A percentile compares a stretch with the other conserved stretches of the same genome.
Conservation (phyloP, 1,140 invertebrate genomes). For the Atta cephalotes region DNA sequence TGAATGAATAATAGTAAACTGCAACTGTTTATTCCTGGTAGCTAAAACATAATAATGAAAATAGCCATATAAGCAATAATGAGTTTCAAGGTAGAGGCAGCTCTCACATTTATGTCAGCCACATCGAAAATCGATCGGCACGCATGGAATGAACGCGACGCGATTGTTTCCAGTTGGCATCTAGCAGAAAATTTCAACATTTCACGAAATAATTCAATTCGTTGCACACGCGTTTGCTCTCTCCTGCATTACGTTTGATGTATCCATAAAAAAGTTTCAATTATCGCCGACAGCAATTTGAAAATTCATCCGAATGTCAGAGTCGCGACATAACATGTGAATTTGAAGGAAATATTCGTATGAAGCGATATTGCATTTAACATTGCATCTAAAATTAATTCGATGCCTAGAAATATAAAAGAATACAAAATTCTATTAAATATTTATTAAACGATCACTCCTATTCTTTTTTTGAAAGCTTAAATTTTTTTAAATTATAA, state of each 20-base stretch:
- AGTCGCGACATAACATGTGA: too few species aligned
- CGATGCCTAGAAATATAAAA: background rate
- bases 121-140: constrained; percentile 57
- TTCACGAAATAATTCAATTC: constrained; percentile 35
- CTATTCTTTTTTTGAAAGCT: background rate
- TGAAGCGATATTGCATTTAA: background rate
- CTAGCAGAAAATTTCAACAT: constrained; percentile 34
- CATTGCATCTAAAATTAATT: background rate
- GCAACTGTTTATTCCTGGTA: constrained; percentile 13
- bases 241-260: constrained; percentile 4
- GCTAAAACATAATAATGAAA: constrained; percentile 46
- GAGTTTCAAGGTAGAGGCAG: constrained; percentile 46
- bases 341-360: background rate
- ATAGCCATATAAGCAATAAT: constrained; percentile 48
- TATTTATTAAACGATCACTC: background rate
- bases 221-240: background rate
- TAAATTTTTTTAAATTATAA: background rate
- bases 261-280: background rate
- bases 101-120: constrained; percentile 52
- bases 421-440: background rate
- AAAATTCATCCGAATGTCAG: constrained; percentile 12
- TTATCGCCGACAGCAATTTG: constrained; percentile 8
- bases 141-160: constrained; percentile 34
- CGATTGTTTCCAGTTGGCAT: constrained; percentile 42
- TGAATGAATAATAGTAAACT: background rate